These are phyloP conservation scores for Hucho hucho DNA, from an alignment of 2,113 vertebrate genomes.

Conservation along the genomic window DNA sequence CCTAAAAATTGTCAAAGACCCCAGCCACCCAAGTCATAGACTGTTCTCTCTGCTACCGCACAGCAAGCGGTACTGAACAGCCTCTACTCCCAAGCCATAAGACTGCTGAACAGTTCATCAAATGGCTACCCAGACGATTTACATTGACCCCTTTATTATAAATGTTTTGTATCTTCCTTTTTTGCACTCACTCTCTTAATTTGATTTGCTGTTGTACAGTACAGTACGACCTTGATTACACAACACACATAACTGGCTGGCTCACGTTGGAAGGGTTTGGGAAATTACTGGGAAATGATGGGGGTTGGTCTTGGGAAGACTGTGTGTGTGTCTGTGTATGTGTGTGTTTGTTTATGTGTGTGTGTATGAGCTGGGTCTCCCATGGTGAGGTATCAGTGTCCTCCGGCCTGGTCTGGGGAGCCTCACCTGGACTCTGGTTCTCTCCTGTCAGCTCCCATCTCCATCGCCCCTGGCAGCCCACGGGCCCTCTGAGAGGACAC, in stretches of 20 bases:
- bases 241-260: constrained; percentile 19
- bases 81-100: no score
- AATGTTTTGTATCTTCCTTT: no score
- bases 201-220: no score
- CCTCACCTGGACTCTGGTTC: constrained; percentile 64
- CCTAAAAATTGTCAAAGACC: no score
- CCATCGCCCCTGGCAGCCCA: constrained; percentile 38
- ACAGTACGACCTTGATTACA: constrained; percentile 44
- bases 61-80: no score
- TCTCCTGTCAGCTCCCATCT: constrained; percentile 66
- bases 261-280: constrained; percentile 18
- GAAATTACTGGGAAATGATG: constrained; percentile 24
- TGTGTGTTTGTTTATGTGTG: constrained; percentile 21
- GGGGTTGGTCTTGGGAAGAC: constrained; percentile 8
- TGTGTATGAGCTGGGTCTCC: constrained; percentile 26
- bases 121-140: no score
- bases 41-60: no score
- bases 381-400: constrained; percentile 51
- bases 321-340: constrained; percentile 11
- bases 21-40: no score
- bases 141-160: no score
- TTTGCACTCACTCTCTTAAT: no score
- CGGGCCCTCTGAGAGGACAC: constrained; percentile 45
- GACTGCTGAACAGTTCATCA: no score
- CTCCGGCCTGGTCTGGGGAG: constrained; percentile 53